phyloP scores from a whole-genome alignment of 2,797 vertebrate species.

The Anolis apletophallus region DNA sequence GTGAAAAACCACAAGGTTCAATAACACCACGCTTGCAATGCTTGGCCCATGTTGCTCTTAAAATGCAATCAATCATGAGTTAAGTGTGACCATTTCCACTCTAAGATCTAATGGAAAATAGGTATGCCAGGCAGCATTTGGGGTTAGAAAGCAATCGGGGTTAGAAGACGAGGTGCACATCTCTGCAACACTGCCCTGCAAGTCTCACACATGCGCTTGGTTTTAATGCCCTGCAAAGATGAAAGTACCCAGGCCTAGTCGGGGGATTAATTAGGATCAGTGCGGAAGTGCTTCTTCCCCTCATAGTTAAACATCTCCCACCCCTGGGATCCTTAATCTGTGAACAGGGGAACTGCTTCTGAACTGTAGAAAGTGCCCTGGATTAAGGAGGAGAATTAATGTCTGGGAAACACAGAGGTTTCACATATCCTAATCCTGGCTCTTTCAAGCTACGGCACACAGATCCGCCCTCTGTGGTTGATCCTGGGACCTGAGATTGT shows the following conservation, averaged over 20 bases:
- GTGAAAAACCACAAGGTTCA: slow-evolving; percentile 7
- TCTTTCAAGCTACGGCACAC: background rate
- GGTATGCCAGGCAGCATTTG: too few species aligned
- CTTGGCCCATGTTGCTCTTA: background rate
- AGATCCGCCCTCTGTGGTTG: too few species aligned
- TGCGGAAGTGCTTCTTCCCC: background rate
- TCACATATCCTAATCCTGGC: background rate
- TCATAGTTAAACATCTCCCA: background rate
- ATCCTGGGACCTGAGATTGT: too few species aligned
- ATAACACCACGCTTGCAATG: background rate
- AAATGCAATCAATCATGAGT: background rate
- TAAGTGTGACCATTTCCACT: too few species aligned
- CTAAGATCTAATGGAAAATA: background rate
- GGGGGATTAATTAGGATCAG: background rate
- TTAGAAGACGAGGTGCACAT: too few species aligned
- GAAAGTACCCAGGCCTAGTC: background rate
- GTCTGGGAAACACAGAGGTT: background rate
- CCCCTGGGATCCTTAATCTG: background rate
- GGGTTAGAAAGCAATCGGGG: too few species aligned
- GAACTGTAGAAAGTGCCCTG: background rate
- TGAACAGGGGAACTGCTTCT: background rate
- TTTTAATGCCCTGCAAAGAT: background rate
- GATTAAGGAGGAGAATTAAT: background rate
- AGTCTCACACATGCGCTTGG: background rate
- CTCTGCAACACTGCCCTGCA: too few species aligned